Base-by-base conservation (phyloP, 1,140 invertebrate species). In the Mercenaria mercenaria region DNA sequence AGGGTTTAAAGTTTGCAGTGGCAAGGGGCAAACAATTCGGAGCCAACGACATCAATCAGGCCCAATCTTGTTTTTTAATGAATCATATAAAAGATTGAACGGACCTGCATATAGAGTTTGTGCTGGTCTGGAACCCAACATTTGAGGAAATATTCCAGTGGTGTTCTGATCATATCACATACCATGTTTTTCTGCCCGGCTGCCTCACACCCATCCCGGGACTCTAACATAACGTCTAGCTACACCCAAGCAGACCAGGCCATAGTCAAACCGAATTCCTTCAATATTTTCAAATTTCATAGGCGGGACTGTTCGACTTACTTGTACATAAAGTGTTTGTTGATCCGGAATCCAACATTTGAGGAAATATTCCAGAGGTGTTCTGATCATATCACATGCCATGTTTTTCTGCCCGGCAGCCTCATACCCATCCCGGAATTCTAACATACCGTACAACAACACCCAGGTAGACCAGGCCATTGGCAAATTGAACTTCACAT, bases 201-300 rank as follows among this genome's bases (percentile, higher is more conserved):
- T 1, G 92, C 91, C n/a, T n/a, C n/a, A n/a, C n/a, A n/a, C n/a
- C n/a, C n/a, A n/a, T n/a, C n/a, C n/a, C n/a, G n/a, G n/a, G n/a
- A n/a, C n/a, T n/a, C n/a, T n/a, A n/a, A n/a, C n/a, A n/a, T n/a
- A n/a, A n/a, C n/a, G n/a, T n/a, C 97, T 0, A 96, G 96, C 29
- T 97, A 90, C 0, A 97, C 90, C 0, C 97, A 97, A 0, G 96
- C 97, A 0, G 97, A 96, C 77, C 95, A 96, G 0, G 97, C 97
- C 96, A 97, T 97, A 0, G 97, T 97, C 89, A 97, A 97, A 4
- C 97, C 96, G 91, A 97, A 97, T 93, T 97, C 97, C 0, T n/a
- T n/a, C n/a, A n/a, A n/a, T n/a, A n/a, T n/a, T n/a, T n/a, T n/a
- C n/a, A n/a, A n/a, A n/a, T n/a, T n/a, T n/a, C n/a, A n/a, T n/a